Conservation (phyloP, 2,113 vertebrate species). For the Gavialis gangeticus region DNA sequence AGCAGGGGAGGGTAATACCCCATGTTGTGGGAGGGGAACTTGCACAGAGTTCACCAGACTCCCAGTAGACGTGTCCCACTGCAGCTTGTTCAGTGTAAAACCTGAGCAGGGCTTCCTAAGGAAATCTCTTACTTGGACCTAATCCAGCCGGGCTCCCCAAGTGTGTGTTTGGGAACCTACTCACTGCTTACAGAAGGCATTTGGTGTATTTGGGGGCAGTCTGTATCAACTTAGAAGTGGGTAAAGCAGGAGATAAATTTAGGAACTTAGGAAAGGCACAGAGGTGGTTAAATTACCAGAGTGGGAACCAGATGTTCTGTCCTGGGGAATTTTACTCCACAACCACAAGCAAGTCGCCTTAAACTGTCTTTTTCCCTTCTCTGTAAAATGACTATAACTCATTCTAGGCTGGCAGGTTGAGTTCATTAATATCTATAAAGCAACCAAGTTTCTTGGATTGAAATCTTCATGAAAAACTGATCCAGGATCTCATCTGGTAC, state of each 20-base stretch:
- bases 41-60: neutral
- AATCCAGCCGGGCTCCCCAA: neutral
- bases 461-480: conserved; percentile 29
- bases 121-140: too few relatives aligned
- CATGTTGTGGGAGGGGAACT: neutral
- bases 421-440: conserved; percentile 53
- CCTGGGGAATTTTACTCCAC: neutral
- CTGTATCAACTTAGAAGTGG: too few relatives aligned
- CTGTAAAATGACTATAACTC: neutral
- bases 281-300: neutral
- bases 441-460: conserved; percentile 12
- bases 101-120: too few relatives aligned
- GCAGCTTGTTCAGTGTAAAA: neutral
- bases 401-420: conserved; percentile 19
- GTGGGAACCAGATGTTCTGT: neutral
- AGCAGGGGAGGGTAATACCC: neutral
- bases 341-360: neutral
- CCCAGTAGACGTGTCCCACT: neutral
- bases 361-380: neutral
- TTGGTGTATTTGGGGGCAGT: neutral
- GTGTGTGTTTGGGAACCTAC: neutral
- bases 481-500: conserved; percentile 2
- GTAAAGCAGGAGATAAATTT: neutral
- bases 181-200: neutral
- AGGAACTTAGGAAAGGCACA: neutral